A percentile compares a stretch with the other conserved stretches of the same genome.
phyloP scores from a whole-genome alignment of 64 coral and sea anemone genomes.

The Anthopleura sola region DNA sequence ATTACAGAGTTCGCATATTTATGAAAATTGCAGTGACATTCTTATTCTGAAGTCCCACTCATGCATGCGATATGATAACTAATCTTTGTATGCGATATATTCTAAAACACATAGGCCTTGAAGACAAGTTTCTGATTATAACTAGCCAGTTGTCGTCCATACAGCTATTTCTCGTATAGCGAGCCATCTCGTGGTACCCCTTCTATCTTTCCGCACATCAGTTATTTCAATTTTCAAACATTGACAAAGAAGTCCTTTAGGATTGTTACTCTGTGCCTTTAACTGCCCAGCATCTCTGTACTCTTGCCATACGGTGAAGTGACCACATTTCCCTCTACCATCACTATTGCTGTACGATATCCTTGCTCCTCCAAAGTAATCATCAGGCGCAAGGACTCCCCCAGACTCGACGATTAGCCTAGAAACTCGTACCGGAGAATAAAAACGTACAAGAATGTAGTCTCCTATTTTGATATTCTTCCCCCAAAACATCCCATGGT shows the following conservation, averaged over 20 bases:
- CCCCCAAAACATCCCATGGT: not conserved
- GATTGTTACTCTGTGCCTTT: not conserved
- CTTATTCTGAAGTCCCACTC: too few species aligned
- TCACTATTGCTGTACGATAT: not conserved
- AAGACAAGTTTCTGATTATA: too few species aligned
- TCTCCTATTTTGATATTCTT: not conserved
- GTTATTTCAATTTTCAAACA: constrained; percentile 17
- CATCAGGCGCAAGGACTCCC: not conserved
- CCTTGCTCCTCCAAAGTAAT: not conserved
- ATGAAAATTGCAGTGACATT: too few species aligned
- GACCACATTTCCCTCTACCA: not conserved
- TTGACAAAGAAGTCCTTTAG: not conserved
- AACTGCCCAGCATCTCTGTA: not conserved
- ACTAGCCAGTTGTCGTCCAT: too few species aligned
- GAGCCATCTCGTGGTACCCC: not conserved
- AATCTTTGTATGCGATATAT: too few species aligned
- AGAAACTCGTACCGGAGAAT: not conserved
- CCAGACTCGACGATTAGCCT: not conserved
- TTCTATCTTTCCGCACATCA: not conserved
- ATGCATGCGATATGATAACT: too few species aligned
- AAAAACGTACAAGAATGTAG: not conserved
- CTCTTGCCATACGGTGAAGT: not conserved
- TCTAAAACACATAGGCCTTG: too few species aligned
- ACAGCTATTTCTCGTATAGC: constrained; percentile 14
- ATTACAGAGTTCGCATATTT: too few species aligned